Base-by-base conservation (phyloP, 2,113 vertebrate species). In the Ondatra zibethicus region DNA sequence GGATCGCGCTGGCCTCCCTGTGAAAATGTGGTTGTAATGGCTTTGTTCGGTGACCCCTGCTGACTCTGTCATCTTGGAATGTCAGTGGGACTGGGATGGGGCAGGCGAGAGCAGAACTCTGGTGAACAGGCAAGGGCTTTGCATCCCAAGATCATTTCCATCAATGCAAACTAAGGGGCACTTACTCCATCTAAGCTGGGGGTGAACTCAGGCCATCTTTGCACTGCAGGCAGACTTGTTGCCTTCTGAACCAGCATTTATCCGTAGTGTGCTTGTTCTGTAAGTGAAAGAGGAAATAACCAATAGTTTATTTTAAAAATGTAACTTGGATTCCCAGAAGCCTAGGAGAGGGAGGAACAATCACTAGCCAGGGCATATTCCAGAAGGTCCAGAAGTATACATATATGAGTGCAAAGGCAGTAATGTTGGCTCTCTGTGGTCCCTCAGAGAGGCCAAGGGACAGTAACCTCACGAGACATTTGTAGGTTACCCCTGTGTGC, bases 221-320 rank as follows among this genome's bases (percentile, higher is more conserved):
- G 42, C 45, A 19, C 39, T 47, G 23, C 72, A 78, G 47, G 39
- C 58, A 81, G 72, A 86, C 55, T n/a, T 87, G 39, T 65, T 91
- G 55, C 39, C 55, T 3, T 91, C 25, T n/a, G 52, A 94, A 33
- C 68, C 61, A 78, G 42, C 12, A 19, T 92, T 72, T 93, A n/a
- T 82, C 55, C 12, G 0, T 85, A 84, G 36, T 1, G 0, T 21
- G 33, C 25, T 90, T 25, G n/a, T 23, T 68, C 93, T 65, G 29
- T 92, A 72, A 92, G 39, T 81, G 80, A 47, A 94, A 88, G 73
- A 52, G 33, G 81, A 93, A 66, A 76, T 17, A 81, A 42, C 63
- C 90, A 47, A 45, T 13, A 55, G 29, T 65, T 93, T 90, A 31
- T 75, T 96, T 93, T 76, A 86, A 73, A 96, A 97, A 89, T 17